phyloP scores from a whole-genome alignment of 2,888 invertebrate species.

The Agonopterix alstromeriana region DNA sequence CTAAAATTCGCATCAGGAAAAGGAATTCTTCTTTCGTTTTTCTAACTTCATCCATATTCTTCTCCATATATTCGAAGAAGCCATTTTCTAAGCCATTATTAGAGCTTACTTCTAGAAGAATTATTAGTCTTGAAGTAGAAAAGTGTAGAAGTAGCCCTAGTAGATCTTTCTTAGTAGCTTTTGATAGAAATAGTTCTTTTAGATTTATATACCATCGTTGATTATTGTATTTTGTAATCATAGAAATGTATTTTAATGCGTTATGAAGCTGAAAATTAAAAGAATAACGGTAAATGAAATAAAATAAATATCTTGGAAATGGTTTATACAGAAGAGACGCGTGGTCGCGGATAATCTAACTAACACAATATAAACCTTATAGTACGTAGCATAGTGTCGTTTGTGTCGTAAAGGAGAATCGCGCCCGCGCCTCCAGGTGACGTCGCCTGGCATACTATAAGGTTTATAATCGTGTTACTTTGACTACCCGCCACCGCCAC shows the following conservation, averaged over 20 bases:
- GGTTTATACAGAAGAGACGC: too few species aligned
- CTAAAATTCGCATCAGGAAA: conserved; percentile 32
- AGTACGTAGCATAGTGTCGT: too few species aligned
- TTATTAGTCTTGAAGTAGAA: conserved; percentile 28
- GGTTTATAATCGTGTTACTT: too few species aligned
- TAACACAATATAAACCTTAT: too few species aligned
- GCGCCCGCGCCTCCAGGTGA: too few species aligned
- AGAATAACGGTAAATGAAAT: too few species aligned
- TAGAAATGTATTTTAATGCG: conserved; percentile 40
- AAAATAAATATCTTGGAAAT: too few species aligned
- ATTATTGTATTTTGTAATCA: conserved; percentile 32
- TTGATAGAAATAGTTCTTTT: conserved; percentile 33
- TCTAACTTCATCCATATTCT: conserved; percentile 23
- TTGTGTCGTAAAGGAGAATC: too few species aligned
- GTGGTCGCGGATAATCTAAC: too few species aligned
- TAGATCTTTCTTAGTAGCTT: conserved; percentile 20
- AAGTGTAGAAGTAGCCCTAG: conserved; percentile 43
- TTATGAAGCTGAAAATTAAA: conserved; percentile 42
- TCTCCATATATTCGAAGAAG: conserved; percentile 24
- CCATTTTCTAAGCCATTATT: conserved; percentile 26
- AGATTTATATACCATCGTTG: conserved; percentile 47
- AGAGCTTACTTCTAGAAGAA: conserved; percentile 35
- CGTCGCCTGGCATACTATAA: too few species aligned
- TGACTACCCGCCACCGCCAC: too few species aligned
- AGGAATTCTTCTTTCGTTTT: conserved; percentile 30